Base-by-base conservation (phyloP, 23 tunicate genomes). In the Phallusia fumigata region DNA sequence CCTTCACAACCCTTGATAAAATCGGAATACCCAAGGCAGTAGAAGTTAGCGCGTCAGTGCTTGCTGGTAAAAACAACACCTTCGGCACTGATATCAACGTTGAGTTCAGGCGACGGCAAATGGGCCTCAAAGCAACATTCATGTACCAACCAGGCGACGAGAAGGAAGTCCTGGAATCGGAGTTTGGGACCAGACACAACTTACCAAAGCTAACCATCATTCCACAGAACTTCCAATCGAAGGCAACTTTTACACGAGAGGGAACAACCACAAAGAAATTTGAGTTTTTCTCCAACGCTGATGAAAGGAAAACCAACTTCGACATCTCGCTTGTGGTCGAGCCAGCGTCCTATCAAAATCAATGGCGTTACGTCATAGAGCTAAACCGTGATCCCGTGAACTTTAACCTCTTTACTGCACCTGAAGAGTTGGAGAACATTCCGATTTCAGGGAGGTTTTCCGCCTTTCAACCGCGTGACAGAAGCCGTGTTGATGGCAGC, bases 121-220 rank as follows among this genome's bases (percentile, higher is more conserved):
- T 74, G 36, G 36, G 40, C 10, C 40, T 74, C 40, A 32, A 18
- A 32, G 40, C 77, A 32, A 74, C 36, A 5, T 6, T 74, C 11
- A 74, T 19, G 36, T 74, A 74, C 36, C 36, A 32, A 74, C 77
- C 77, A 21, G 77, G 77, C 30, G 22, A 74, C 40, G 35, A 74
- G 36, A 33, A 8, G 11, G 77, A 74, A 30, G 12, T 33, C 8
- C 21, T 74, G 36, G 40, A 32, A 74, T 74, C 19, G 22, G 77
- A 74, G 30, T 30, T 74, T 30, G 77, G 77, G 8, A 33, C 77
- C 21, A 19, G 40, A 3, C 77, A 74, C 36, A 31, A 74, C 77
- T 32, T 33, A 3, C 69, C 28, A 16, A 58, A 58, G 13, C 40
- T 74, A 3, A 19, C 26, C 3, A 3, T 32, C 36, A 11, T 74